Conservation (phyloP, 37 sponge, comb jelly and placozoan genomes). For the Diacarnus erythraeanus region DNA sequence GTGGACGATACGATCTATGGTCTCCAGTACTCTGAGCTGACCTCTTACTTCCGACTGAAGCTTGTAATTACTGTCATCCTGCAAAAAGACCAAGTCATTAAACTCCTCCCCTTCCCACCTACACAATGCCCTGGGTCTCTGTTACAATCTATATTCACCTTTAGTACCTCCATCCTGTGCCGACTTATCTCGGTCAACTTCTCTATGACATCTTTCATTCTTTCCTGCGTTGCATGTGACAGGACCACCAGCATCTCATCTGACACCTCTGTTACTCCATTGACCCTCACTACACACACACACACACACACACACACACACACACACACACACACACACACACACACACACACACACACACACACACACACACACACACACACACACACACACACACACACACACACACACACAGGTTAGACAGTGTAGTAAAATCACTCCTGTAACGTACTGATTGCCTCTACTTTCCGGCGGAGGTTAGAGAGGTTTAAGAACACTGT, state of each 20-base stretch:
- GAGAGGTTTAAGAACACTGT: conserved; percentile 25
- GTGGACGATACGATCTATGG: conserved; percentile 52
- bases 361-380: too few species aligned
- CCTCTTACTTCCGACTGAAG: conserved; percentile 43
- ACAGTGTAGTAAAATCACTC: neutral
- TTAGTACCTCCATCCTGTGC: conserved; percentile 67
- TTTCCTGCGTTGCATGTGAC: conserved; percentile 78
- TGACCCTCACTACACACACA: conserved; percentile 8
- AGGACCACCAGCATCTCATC: conserved; percentile 51
- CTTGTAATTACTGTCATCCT: conserved; percentile 65
- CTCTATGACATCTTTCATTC: conserved; percentile 61
- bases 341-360: too few species aligned
- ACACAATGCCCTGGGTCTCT: neutral
- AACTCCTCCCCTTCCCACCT: neutral
- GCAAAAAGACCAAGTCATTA: neutral
- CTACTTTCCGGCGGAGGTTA: conserved; percentile 28
- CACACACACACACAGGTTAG: neutral
- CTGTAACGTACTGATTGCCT: conserved; percentile 13
- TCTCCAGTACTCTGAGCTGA: conserved; percentile 73
- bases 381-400: neutral
- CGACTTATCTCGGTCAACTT: conserved; percentile 70
- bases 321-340: neutral
- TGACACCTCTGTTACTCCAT: conserved; percentile 51
- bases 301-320: neutral
- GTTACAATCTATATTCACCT: conserved; percentile 35